phyloP scores from a whole-genome alignment of 2,888 invertebrate genomes.

The Scaptomyza flava region DNA sequence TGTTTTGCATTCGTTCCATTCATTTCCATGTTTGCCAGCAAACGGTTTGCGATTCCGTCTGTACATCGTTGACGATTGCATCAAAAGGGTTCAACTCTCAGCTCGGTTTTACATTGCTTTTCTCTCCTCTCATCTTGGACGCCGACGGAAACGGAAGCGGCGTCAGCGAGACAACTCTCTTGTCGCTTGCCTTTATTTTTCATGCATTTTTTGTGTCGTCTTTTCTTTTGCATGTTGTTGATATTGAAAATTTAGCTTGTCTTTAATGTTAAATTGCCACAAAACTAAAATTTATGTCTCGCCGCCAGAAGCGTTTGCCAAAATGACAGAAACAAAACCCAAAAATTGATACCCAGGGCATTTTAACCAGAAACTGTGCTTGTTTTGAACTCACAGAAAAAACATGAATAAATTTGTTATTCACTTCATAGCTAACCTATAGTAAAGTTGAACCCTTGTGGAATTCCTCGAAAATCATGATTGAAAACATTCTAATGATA shows the following conservation, averaged over 20 bases:
- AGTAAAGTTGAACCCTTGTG: too few relatives aligned
- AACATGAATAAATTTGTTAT: too few relatives aligned
- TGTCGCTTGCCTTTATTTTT: conserved; percentile 29
- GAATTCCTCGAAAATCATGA: too few relatives aligned
- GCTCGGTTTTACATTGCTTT: conserved; percentile 1
- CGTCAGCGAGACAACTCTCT: conserved; percentile 45
- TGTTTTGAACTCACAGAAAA: neutral
- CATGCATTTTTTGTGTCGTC: conserved; percentile 13
- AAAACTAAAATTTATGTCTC: conserved; percentile 8
- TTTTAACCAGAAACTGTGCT: neutral
- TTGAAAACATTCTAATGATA: too few relatives aligned
- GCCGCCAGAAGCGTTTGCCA: conserved; percentile 39
- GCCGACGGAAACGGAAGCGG: conserved; percentile 52
- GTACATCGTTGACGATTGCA: conserved; percentile 35
- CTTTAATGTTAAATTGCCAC: too few relatives aligned
- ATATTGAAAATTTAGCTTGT: conserved; percentile 47
- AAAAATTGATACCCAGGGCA: conserved; percentile 1
- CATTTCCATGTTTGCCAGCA: conserved; percentile 71
- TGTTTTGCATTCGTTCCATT: conserved; percentile 66
- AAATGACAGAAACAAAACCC: conserved; percentile 9
- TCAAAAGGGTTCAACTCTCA: conserved; percentile 53
- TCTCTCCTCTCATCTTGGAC: neutral
- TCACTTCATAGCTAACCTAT: too few relatives aligned
- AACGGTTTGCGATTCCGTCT: conserved; percentile 38
- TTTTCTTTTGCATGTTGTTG: conserved; percentile 21